Evolutionary conservation across 2,888 invertebrate species (phyloP).

Genomic region (Drosophila trichaetosa): DNA sequence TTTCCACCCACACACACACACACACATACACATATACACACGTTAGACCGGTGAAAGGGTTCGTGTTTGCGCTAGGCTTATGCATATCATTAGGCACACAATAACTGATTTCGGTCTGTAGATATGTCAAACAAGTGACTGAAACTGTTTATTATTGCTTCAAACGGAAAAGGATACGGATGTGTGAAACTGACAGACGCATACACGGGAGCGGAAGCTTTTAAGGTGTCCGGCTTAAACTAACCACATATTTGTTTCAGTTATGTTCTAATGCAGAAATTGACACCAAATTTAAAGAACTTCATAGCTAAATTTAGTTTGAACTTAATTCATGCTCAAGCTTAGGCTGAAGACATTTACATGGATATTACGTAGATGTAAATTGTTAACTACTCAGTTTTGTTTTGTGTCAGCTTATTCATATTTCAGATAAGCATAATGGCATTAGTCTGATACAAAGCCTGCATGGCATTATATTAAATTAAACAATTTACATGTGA

Average conservation of each 20-base stretch:
- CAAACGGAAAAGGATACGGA: conserved; percentile 78
- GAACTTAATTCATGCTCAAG: background rate
- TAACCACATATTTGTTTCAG: conserved; percentile 23
- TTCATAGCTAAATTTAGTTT: background rate
- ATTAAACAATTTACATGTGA: background rate
- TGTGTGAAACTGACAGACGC: conserved; percentile 59
- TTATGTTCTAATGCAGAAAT: background rate
- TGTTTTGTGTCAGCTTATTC: background rate
- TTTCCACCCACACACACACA: conserved; percentile 13
- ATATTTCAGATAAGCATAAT: background rate
- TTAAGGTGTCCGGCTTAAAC: conserved; percentile 19
- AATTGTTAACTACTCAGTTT: background rate
- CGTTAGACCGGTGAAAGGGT: conserved; percentile 57
- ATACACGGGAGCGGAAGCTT: conserved; percentile 18
- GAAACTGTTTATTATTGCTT: conserved; percentile 80
- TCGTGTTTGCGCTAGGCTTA: conserved; percentile 60
- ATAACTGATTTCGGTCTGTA: conserved; percentile 63
- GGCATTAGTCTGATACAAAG: background rate
- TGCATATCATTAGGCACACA: conserved; percentile 78
- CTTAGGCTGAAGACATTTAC: background rate
- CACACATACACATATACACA: conserved; percentile 10
- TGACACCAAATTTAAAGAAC: background rate
- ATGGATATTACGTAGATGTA: background rate
- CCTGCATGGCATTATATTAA: background rate
- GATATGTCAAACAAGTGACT: conserved; percentile 76